These are phyloP conservation scores for Drosophila auraria DNA, from an alignment of 1,140 invertebrate genomes.

Conservation along the genomic window DNA sequence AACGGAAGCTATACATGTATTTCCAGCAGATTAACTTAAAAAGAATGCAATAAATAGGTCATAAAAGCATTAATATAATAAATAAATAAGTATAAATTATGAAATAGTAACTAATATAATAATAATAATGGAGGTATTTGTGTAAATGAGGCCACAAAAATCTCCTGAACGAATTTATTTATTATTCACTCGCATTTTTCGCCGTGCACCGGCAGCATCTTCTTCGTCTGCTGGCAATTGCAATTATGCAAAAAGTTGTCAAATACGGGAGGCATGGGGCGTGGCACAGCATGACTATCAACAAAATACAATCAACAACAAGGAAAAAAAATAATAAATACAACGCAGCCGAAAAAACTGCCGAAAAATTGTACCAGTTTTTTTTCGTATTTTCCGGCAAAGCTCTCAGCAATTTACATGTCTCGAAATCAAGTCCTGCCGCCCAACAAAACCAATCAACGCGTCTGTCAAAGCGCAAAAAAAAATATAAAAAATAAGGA, in stretches of 20 bases:
- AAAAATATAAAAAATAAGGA: neutral
- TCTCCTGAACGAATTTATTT: too few relatives aligned
- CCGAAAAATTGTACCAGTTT: slow-evolving; percentile 70
- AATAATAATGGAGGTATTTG: too few relatives aligned
- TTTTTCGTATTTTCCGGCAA: slow-evolving; percentile 25
- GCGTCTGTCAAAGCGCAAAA: slow-evolving; percentile 59
- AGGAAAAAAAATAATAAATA: slow-evolving; percentile 7
- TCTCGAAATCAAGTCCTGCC: slow-evolving; percentile 53
- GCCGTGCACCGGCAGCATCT: neutral
- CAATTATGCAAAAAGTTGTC: slow-evolving; percentile 82
- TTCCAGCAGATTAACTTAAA: too few relatives aligned
- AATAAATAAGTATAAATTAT: too few relatives aligned
- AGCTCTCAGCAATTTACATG: slow-evolving; percentile 80
- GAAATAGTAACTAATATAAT: too few relatives aligned
- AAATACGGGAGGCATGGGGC: slow-evolving; percentile 56
- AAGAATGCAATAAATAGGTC: too few relatives aligned
- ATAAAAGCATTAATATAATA: too few relatives aligned
- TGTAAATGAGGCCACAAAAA: too few relatives aligned
- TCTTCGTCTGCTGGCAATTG: slow-evolving; percentile 30
- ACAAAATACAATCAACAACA: slow-evolving; percentile 68
- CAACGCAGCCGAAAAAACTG: slow-evolving; percentile 21
- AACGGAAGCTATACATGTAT: too few relatives aligned
- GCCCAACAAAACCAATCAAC: slow-evolving; percentile 83
- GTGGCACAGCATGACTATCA: slow-evolving; percentile 68
- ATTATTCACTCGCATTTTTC: neutral